Conservation (phyloP, 2,797 vertebrate species). For the Labroides dimidiatus region DNA sequence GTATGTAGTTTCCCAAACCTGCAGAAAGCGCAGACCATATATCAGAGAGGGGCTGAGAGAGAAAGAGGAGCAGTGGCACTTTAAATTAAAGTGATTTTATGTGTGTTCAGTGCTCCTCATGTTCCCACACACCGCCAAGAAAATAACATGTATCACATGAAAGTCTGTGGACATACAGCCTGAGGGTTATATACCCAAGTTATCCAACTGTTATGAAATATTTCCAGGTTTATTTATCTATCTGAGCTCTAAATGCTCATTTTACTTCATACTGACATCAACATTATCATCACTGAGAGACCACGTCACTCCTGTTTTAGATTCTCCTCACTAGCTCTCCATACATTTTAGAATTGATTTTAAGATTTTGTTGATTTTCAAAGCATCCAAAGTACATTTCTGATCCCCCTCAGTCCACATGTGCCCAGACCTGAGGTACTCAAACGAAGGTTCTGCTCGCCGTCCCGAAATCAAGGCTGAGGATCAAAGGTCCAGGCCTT, state of each 20-base stretch:
- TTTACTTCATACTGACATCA: not conserved
- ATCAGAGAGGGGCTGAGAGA: slow-evolving; percentile 16
- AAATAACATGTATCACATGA: slow-evolving; percentile 13
- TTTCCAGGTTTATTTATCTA: not conserved
- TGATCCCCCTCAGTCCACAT: too few species aligned
- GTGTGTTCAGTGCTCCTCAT: not conserved
- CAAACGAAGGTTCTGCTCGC: too few species aligned
- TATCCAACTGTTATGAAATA: not conserved
- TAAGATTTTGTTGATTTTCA: too few species aligned
- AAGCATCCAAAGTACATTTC: too few species aligned
- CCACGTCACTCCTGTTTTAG: too few species aligned
- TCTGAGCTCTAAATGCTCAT: not conserved
- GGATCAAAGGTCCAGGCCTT: too few species aligned
- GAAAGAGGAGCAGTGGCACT: slow-evolving; percentile 6
- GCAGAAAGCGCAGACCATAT: slow-evolving; percentile 37
- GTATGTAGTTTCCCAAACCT: slow-evolving; percentile 61
- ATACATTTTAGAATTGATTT: too few species aligned
- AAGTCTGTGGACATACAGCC: not conserved
- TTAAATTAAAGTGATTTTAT: slow-evolving; percentile 32
- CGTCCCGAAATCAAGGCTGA: too few species aligned
- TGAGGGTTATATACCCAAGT: not conserved
- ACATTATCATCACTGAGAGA: too few species aligned
- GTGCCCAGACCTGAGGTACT: too few species aligned
- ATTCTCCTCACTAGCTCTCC: too few species aligned
- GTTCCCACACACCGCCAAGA: not conserved